These are phyloP conservation scores for Drosophila hamatofila DNA, from an alignment of 2,888 invertebrate genomes.

Conservation along the genomic window DNA sequence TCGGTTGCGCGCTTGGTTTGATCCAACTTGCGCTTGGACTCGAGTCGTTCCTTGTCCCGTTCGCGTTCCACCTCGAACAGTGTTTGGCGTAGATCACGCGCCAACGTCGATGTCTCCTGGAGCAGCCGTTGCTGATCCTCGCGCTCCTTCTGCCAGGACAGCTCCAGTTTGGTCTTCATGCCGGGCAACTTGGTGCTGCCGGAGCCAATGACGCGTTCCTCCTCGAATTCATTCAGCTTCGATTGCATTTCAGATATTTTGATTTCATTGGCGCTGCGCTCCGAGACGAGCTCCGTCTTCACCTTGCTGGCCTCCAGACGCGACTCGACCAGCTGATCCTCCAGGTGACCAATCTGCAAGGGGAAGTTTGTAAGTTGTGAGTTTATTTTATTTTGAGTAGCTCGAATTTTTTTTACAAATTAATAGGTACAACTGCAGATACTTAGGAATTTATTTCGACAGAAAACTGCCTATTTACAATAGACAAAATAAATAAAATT, in stretches of 20 bases:
- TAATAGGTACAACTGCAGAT: too few relatives aligned
- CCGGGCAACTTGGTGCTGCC: slow-evolving; percentile 95
- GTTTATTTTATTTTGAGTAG: neutral
- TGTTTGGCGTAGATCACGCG: slow-evolving; percentile 94
- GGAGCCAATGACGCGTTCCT: slow-evolving; percentile 92
- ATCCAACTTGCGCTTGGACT: slow-evolving; percentile 93
- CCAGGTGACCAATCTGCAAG: slow-evolving; percentile 89
- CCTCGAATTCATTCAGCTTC: slow-evolving; percentile 90
- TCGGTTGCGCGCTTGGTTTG: slow-evolving; percentile 93
- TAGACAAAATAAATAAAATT: too few relatives aligned
- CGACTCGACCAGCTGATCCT: slow-evolving; percentile 95
- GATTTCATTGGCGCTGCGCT: slow-evolving; percentile 93
- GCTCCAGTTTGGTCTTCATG: slow-evolving; percentile 93
- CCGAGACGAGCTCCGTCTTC: slow-evolving; percentile 95
- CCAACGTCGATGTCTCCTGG: slow-evolving; percentile 95
- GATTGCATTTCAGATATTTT: slow-evolving; percentile 95
- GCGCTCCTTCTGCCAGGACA: slow-evolving; percentile 97
- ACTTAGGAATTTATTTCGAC: too few relatives aligned
- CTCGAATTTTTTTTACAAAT: too few relatives aligned
- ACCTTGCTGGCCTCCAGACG: slow-evolving; percentile 92
- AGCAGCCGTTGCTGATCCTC: slow-evolving; percentile 96
- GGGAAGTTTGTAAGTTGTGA: too few relatives aligned
- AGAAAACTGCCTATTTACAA: too few relatives aligned
- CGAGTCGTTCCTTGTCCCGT: slow-evolving; percentile 94
- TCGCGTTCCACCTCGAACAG: slow-evolving; percentile 95